Evolutionary conservation across 2,797 vertebrate genomes (phyloP).

Genomic region (Nannoperca australis): DNA sequence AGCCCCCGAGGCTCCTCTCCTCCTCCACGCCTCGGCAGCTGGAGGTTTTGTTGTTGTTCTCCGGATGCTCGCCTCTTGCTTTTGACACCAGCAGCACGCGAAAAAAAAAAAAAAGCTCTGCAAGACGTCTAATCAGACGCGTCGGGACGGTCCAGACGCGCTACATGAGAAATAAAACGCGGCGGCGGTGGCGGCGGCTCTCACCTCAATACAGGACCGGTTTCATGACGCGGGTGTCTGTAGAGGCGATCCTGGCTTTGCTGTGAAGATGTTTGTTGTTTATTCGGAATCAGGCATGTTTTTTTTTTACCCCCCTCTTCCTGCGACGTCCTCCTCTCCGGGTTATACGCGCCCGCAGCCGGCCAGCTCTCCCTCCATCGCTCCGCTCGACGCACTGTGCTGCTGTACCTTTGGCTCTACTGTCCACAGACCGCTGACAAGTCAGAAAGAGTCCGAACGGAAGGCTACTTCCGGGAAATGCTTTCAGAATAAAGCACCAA

Average conservation of each 20-base stretch:
- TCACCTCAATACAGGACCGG: conserved; percentile 79
- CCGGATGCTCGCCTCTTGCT: conserved; percentile 10
- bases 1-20: conserved; percentile 33
- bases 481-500: conserved; percentile 66
- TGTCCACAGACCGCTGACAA: conserved; percentile 43
- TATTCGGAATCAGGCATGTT: conserved; percentile 32
- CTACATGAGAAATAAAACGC: conserved; percentile 38
- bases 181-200: conserved; percentile 38
- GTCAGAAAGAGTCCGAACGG: accelerated
- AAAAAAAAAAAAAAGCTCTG: neutral
- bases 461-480: conserved; percentile 13
- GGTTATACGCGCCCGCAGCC: conserved; percentile 29
- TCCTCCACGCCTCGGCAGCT: conserved; percentile 60
- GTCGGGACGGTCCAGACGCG: conserved; percentile 33
- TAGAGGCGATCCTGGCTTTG: conserved; percentile 13
- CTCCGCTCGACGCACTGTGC: conserved; percentile 57
- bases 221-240: conserved; percentile 64
- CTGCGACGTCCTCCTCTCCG: conserved; percentile 2
- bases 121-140: conserved; percentile 17
- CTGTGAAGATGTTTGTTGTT: conserved; percentile 20
- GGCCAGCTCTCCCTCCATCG: conserved; percentile 67
- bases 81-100: neutral
- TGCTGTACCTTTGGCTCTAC: conserved; percentile 45
- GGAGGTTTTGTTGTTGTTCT: conserved; percentile 31
- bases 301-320: neutral